Conservation (phyloP, 2,888 invertebrate genomes). For the Plagodis pulveraria region DNA sequence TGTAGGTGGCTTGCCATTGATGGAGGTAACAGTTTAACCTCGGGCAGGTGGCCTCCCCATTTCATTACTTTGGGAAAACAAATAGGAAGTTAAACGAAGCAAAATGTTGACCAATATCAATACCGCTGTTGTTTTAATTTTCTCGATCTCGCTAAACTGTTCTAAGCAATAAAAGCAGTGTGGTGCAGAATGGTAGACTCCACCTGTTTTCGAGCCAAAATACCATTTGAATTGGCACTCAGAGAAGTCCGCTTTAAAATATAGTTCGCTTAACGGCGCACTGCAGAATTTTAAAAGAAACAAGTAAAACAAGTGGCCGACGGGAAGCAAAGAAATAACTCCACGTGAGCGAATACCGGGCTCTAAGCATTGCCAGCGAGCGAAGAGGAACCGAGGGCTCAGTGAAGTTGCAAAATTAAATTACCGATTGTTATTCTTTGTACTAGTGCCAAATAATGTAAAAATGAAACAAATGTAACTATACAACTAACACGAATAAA, state of each 20-base stretch:
- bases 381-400: conserved; percentile 9
- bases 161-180: not conserved
- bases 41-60: too few species aligned
- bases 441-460: conserved; percentile 8
- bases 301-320: conserved; percentile 11
- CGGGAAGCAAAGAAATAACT: conserved; percentile 13
- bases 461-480: too few species aligned
- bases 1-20: too few species aligned
- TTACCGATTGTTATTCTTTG: conserved; percentile 14
- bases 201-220: conserved; percentile 21
- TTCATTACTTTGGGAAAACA: too few species aligned
- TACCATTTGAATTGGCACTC: conserved; percentile 16
- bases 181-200: not conserved
- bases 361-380: conserved; percentile 9
- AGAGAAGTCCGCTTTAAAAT: conserved; percentile 10
- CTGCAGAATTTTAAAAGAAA: conserved; percentile 20
- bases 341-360: conserved; percentile 9
- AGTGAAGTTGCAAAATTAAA: conserved; percentile 21
- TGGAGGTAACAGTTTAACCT: too few species aligned
- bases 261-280: conserved; percentile 15
- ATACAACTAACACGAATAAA: too few species aligned
- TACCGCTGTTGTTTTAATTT: too few species aligned
- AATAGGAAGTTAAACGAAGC: too few species aligned
- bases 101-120: too few species aligned
- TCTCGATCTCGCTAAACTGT: not conserved